Percentiles rank a stretch among this genome's conserved stretches.
phyloP scores from a whole-genome alignment of 2,888 invertebrate genomes.

The Metallyticus violacea region DNA sequence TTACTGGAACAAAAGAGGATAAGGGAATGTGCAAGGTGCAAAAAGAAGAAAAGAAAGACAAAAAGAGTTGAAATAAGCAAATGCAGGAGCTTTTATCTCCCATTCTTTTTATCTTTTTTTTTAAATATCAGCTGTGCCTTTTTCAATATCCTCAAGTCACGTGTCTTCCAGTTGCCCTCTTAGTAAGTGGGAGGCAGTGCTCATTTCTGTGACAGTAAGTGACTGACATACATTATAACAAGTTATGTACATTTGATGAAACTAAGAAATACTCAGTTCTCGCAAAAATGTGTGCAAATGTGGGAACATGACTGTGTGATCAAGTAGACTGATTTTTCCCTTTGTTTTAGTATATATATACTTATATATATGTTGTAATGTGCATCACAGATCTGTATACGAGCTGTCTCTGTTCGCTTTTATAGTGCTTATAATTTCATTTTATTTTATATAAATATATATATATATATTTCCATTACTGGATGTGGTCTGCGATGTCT shows the following conservation, averaged over 20 bases:
- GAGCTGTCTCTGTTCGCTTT: neutral
- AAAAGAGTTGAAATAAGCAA: neutral
- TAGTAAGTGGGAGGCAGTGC: neutral
- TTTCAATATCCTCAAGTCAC: neutral
- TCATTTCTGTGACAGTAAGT: neutral
- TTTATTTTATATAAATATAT: neutral
- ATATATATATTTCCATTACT: too few relatives aligned
- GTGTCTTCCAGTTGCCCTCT: conserved; percentile 4
- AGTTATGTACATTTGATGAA: neutral
- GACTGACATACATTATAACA: neutral
- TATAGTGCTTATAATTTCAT: neutral
- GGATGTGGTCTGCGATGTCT: neutral
- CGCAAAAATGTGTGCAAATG: neutral
- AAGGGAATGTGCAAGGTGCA: neutral
- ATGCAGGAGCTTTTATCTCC: neutral
- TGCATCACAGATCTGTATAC: neutral
- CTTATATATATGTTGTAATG: neutral
- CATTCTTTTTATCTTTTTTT: neutral
- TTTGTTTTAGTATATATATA: neutral
- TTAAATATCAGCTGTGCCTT: neutral
- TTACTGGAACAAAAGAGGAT: conserved; percentile 19
- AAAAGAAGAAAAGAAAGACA: neutral
- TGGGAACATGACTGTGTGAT: neutral
- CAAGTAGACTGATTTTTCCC: conserved; percentile 1
- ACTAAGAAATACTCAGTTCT: neutral